phyloP scores from a whole-genome alignment of 2,113 vertebrate species.

The Toxotes jaculatrix region DNA sequence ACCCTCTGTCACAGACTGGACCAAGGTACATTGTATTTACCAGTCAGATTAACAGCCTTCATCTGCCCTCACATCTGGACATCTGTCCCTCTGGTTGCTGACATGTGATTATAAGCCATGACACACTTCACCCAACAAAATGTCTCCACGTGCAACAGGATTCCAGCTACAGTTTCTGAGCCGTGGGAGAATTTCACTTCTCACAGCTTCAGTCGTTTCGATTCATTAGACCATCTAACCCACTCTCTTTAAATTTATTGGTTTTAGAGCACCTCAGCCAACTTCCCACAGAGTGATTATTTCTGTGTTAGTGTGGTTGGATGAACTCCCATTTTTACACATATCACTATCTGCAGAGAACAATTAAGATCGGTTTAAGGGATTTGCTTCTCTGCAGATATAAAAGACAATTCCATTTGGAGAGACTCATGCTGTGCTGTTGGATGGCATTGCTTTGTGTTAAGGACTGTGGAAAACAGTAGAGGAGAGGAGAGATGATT shows the following conservation, averaged over 20 bases:
- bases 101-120: slow-evolving; percentile 59
- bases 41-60: slow-evolving; percentile 38
- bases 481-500: slow-evolving; percentile 29
- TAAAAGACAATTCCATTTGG: slow-evolving; percentile 12
- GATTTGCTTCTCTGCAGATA: not conserved
- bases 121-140: slow-evolving; percentile 28
- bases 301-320: slow-evolving; percentile 27
- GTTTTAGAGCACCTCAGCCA: slow-evolving; percentile 23
- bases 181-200: slow-evolving; percentile 22
- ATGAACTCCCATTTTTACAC: slow-evolving; percentile 26
- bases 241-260: slow-evolving; percentile 16
- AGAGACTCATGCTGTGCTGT: slow-evolving; percentile 19
- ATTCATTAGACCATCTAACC: slow-evolving; percentile 13
- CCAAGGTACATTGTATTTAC: slow-evolving; percentile 88
- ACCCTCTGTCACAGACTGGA: slow-evolving; percentile 94
- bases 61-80: slow-evolving; percentile 48
- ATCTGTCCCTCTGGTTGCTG: slow-evolving; percentile 33
- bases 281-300: slow-evolving; percentile 36
- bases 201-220: not conserved
- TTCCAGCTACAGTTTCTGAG: slow-evolving; percentile 24
- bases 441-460: slow-evolving; percentile 15
- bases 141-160: slow-evolving; percentile 42
- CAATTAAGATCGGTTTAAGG: slow-evolving; percentile 37
- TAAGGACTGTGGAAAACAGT: slow-evolving; percentile 8
- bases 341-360: slow-evolving; percentile 19